Base-by-base conservation (phyloP, 1,140 invertebrate species). In the Euborellia annulipes region DNA sequence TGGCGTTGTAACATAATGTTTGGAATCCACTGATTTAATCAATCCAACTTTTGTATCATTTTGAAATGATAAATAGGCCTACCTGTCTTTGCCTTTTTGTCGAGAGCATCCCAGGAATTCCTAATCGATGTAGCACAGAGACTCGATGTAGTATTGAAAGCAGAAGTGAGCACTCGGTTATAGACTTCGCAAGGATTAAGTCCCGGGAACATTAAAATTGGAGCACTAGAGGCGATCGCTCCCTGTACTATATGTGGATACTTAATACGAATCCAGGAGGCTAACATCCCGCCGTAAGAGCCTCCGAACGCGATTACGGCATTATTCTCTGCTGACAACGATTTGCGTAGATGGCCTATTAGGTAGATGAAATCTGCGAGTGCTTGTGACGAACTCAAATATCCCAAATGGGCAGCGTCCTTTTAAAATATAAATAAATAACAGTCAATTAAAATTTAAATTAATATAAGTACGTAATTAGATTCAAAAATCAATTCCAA, bases 251-350 rank as follows among this genome's bases (percentile, higher is more conserved):
- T 62, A 55, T 91, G 82, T 8, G 94, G 93, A 70, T 96, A 98
- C 63, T 97, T 98, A 58, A 95, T 86, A 23, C 94, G 73, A 45
- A 97, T 75, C 85, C 92, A 98, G 2, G 92, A 85, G 18, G 93
- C 74, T 21, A 98, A 63, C 94, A 98, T 98, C 43, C 93, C 94
- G 1, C 87, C 87, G 54, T 96, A 97, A 0, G 89, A 94, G 0
- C 86, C 86, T 58, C 89, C 89, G 68, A 98, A 94, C 9, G 80
- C 81, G 55, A 97, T 79, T 0, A 96, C 86, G 0, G 89, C 82
- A 54, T 76, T 73, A 30, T 66, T 57, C 9, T 50, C 49, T 13
- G 59, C 57, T 1, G 60, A 55, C n/a, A 32, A 59, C 49, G 54
- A 59, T 63, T 56, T 42, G 51, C 9, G n/a, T 1, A 95, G 55